Evolutionary conservation across 2,888 invertebrate species (phyloP), one percentile per base, ranked within the genome.

Genomic region (Colletes collaris): DNA sequence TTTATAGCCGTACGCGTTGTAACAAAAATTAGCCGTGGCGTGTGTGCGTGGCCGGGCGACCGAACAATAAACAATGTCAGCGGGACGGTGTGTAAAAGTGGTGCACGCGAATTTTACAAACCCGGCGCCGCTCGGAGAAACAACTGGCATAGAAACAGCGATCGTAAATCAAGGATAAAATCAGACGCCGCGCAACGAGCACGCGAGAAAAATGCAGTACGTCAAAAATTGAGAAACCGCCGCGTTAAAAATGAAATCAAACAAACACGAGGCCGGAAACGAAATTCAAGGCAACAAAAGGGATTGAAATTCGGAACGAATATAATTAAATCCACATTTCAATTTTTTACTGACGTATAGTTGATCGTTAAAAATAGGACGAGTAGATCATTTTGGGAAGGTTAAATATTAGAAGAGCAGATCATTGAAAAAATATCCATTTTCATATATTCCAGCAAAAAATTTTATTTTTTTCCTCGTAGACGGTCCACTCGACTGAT

Each of bases 31-130:
- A 80, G 78, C 74, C 80, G 69, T 52, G 55, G 27, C 35, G 73
- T 46, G 65, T 60, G 27, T 50, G 68, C 66, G 58, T 55, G 64
- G 27, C 37, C 78, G 49, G 65, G 58, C 44, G 56, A n/a, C 56
- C 16, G 65, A 69, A 79, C 80, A 63, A 80, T 80, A 80, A 80
- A 80, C 80, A 79, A 80, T 78, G 79, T 80, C 79, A 73, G 56
- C 73, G 35, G 27, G 37, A 44, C 11, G 50, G 44, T 50, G 62
- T 66, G 68, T 55, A 70, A 81, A 81, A 79, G 63, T 75, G 79
- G 66, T 64, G 49, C 55, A 63, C 53, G 44, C 50, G 69, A 46
- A 70, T 79, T 81, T 79, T 59, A 66, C 58, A 67, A 70, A 65
- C 56, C 50, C 44, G 53, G n/a, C 37, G 35, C 10, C 27, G 46